Evolutionary conservation across 2,113 vertebrate genomes (phyloP).

Genomic region (Sclerurus mexicanus): DNA sequence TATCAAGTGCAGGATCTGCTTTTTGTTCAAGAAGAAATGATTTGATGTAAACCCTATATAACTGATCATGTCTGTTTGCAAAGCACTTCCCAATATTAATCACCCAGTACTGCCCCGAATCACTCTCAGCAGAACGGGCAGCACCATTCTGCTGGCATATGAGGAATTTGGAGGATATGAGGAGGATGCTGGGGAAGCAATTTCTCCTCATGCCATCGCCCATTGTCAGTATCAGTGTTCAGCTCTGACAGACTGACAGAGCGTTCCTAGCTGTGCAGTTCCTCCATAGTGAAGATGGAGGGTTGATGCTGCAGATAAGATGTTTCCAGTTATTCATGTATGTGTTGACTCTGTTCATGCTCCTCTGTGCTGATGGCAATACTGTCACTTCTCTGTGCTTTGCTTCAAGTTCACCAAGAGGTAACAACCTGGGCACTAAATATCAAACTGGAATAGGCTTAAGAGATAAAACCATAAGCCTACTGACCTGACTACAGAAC

Average conservation of each 20-base stretch:
- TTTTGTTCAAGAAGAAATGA: neutral
- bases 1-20: neutral
- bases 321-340: fast-evolving
- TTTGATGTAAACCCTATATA: neutral
- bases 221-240: neutral
- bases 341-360: neutral
- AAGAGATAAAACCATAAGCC: neutral
- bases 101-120: neutral
- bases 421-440: neutral
- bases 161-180: neutral
- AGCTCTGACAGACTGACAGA: neutral
- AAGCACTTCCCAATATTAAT: neutral
- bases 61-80: neutral
- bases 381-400: neutral
- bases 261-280: neutral
- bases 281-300: neutral
- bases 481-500: neutral
- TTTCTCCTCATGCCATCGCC: neutral
- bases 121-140: neutral
- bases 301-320: neutral
- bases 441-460: neutral
- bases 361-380: neutral
- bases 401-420: neutral
- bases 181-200: neutral
- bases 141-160: neutral